Evolutionary conservation across 1,140 invertebrate genomes (phyloP), one percentile per base, ranked within the genome.

Genomic region (Hyles euphorbiae): DNA sequence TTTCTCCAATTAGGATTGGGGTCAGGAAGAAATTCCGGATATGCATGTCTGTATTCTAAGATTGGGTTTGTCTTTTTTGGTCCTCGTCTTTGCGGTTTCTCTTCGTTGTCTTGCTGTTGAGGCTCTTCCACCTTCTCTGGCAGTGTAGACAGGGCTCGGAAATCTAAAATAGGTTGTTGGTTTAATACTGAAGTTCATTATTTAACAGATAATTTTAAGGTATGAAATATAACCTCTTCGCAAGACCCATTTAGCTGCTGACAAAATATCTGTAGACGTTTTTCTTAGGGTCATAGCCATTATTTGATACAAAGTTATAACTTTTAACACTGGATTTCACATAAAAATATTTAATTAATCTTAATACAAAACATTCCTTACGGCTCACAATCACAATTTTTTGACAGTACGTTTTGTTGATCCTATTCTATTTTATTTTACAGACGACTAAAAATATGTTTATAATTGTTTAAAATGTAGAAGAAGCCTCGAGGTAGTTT

Each of bases 11-110:
- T 87, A 7, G 93, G 89, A 63, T 95, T 93, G 0, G 96, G 96
- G 85, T 96, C 94, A 3, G 98, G 98, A 50, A 99, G 83, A 91
- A 99, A 99, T 90, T 99, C 98, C 5, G 97, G 97, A 89, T 98
- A 99, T 40, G 95, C 89, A 83, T 94, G 94, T 74, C 97, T 92
- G 72, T 91, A 93, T 53, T 93, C 89, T 2, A 87, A 65, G 11
- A 72, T 34, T 40, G 75, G 75, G 54, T 84, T 83, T 44, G 64
- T 51, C 10, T 63, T 60, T 2, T 68, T 61, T 2, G 56, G 47
- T 54, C 68, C 69, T 4, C 76, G 66, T 0, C 74, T 64, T 0
- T 56, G 45, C 34, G 65, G 69, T 45, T 67, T 49, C 54, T 68
- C 56, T 58, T 51, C 9, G 7, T 43, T 12, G 3, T 10, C 44